phyloP scores from a whole-genome alignment of 1,140 invertebrate genomes.

The Hyles euphorbiae region DNA sequence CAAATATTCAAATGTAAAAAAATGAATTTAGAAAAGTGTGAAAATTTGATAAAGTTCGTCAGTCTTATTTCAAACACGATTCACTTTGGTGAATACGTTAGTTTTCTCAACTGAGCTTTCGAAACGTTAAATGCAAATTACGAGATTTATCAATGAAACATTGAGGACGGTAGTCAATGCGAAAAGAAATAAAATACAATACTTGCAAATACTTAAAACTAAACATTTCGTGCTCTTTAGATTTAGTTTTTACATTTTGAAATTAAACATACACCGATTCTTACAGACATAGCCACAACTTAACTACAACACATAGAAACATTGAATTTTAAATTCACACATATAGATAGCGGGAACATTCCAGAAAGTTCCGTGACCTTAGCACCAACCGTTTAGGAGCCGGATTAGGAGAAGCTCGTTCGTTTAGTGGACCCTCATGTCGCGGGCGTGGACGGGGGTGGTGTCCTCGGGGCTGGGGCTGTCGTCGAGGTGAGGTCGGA shows the following conservation, averaged over 20 bases:
- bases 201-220: conserved; percentile 6
- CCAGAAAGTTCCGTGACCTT: conserved; percentile 2
- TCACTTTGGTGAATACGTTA: no score
- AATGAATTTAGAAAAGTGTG: conserved; percentile 49
- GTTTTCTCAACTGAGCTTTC: conserved; percentile 8
- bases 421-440: conserved; percentile 70
- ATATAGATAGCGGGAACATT: neutral
- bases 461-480: conserved; percentile 82
- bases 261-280: conserved; percentile 2
- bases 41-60: conserved; percentile 51
- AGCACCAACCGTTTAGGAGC: conserved; percentile 5
- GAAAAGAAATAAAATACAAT: conserved; percentile 16
- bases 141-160: conserved; percentile 12
- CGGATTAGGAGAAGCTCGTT: neutral
- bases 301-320: neutral
- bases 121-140: conserved; percentile 9
- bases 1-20: conserved; percentile 13
- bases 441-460: conserved; percentile 77
- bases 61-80: conserved; percentile 44
- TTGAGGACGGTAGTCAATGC: conserved; percentile 35
- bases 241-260: neutral
- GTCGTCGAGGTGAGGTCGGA: conserved; percentile 78
- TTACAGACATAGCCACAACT: conserved; percentile 8
- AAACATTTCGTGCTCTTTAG: conserved; percentile 4
- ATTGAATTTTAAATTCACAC: neutral